A percentile compares a stretch with the other conserved stretches of the same genome.
Conservation (phyloP, 1,140 invertebrate genomes). For the Tetraneura akinire region DNA sequence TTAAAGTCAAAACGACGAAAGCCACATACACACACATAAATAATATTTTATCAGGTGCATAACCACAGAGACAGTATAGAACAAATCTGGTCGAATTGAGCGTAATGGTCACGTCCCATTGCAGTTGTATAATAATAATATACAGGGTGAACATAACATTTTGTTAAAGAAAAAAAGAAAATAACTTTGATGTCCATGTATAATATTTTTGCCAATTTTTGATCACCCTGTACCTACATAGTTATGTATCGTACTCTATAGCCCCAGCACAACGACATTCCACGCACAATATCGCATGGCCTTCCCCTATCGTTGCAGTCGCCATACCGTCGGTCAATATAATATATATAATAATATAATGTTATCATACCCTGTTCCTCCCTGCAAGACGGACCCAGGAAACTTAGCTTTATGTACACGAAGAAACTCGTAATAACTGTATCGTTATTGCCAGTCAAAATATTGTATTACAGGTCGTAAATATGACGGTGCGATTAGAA, state of each 20-base stretch:
- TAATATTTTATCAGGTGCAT: conserved; percentile 44
- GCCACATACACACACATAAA: background rate
- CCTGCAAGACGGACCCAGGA: too few relatives aligned
- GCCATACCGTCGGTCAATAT: background rate
- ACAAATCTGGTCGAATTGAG: conserved; percentile 46
- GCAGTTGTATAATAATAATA: background rate
- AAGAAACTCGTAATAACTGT: conserved; percentile 19
- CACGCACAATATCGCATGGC: background rate
- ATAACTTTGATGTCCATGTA: background rate
- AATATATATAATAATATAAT: too few relatives aligned
- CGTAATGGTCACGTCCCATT: conserved; percentile 34
- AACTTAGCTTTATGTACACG: background rate
- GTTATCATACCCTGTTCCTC: too few relatives aligned
- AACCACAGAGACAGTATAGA: background rate
- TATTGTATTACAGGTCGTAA: conserved; percentile 35
- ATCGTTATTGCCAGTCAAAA: conserved; percentile 42
- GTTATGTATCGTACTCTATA: too few relatives aligned
- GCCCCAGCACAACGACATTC: background rate
- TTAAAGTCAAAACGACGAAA: background rate
- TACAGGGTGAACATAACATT: too few relatives aligned
- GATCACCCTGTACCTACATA: too few relatives aligned
- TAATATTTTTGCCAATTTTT: background rate
- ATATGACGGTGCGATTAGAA: too few relatives aligned
- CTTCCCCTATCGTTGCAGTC: too few relatives aligned
- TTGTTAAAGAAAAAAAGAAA: too few relatives aligned